Conservation (phyloP, 1,140 invertebrate genomes). For the Berghia stephanieae region DNA sequence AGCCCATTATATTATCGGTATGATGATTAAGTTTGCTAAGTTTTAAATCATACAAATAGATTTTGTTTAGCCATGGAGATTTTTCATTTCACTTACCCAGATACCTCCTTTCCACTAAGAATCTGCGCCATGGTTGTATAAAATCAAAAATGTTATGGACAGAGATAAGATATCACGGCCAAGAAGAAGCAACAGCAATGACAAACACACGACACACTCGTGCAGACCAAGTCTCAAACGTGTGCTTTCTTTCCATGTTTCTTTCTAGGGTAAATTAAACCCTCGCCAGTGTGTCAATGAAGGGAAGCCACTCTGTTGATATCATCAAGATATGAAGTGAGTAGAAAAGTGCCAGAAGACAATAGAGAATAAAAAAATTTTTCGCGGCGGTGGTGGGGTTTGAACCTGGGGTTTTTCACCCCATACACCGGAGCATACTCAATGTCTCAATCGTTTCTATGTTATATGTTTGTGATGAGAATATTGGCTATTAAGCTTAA, state of each 20-base stretch:
- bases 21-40: neutral
- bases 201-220: neutral
- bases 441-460: too few species aligned
- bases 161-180: neutral
- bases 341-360: too few species aligned
- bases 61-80: neutral
- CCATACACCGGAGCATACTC: too few species aligned
- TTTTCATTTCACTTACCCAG: conserved; percentile 69
- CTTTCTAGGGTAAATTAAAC: neutral
- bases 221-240: neutral
- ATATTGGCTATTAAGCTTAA: too few species aligned
- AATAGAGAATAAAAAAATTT: too few species aligned
- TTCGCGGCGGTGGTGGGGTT: too few species aligned
- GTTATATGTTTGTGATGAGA: too few species aligned
- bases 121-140: conserved; percentile 67
- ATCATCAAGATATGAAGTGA: too few species aligned
- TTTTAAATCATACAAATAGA: neutral
- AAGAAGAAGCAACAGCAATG: neutral
- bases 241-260: neutral
- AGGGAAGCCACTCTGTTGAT: too few species aligned
- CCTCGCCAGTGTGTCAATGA: neutral
- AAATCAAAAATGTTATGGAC: conserved; percentile 19
- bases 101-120: conserved; percentile 74
- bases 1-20: neutral
- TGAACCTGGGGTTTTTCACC: too few species aligned